phyloP scores from a whole-genome alignment of 2,888 invertebrate genomes.

The Cosmopolites sordidus region DNA sequence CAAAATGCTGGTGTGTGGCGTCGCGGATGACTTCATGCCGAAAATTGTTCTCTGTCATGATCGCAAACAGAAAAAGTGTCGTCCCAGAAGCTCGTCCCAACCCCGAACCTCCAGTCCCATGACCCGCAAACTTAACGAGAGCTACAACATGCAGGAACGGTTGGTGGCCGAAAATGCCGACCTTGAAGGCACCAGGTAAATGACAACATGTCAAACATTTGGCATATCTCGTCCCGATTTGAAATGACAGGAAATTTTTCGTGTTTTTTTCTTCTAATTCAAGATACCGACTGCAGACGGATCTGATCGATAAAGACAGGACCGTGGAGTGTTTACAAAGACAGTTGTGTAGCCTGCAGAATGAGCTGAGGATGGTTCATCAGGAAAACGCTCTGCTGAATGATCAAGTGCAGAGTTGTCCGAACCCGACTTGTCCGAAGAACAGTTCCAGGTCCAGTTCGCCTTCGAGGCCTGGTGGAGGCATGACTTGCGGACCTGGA shows the following conservation, averaged over 20 bases:
- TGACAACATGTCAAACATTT: background rate
- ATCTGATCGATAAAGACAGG: conserved; percentile 60
- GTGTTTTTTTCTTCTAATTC: conserved; percentile 23
- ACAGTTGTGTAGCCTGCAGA: conserved; percentile 59
- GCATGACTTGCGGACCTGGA: conserved; percentile 41
- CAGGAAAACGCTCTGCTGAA: conserved; percentile 59
- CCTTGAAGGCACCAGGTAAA: conserved; percentile 65
- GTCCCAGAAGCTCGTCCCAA: conserved; percentile 8
- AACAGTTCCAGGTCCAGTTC: conserved; percentile 18
- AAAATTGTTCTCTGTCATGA: conserved; percentile 54
- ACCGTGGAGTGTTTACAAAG: conserved; percentile 59
- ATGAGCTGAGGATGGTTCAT: conserved; percentile 59
- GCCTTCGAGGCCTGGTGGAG: conserved; percentile 14
- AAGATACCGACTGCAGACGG: conserved; percentile 63
- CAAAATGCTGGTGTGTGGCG: conserved; percentile 54
- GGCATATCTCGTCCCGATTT: too few relatives aligned
- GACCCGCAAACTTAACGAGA: conserved; percentile 58
- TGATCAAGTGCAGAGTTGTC: conserved; percentile 48
- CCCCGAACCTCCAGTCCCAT: too few relatives aligned
- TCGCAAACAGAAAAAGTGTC: conserved; percentile 1
- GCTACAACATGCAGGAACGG: conserved; percentile 65
- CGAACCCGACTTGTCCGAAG: conserved; percentile 25
- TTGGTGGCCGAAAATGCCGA: conserved; percentile 63
- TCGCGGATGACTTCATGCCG: conserved; percentile 52
- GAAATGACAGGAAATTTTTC: conserved; percentile 6